Conservation (phyloP, 1,140 invertebrate genomes). For the Drosophila sulfurigaster region DNA sequence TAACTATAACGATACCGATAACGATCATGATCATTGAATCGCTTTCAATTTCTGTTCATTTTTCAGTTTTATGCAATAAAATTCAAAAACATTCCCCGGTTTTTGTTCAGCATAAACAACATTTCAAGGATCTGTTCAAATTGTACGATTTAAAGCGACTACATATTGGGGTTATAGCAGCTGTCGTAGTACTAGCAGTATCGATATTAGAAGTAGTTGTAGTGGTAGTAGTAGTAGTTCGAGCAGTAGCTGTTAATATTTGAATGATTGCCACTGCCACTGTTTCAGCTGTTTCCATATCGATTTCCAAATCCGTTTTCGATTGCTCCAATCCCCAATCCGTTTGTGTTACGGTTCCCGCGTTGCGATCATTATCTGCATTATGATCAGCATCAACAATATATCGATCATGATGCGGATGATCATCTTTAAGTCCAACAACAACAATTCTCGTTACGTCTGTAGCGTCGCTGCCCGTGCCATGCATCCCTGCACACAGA, state of each 20-base stretch:
- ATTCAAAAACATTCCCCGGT: constrained; percentile 75
- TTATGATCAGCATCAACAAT: constrained; percentile 33
- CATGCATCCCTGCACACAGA: constrained; percentile 85
- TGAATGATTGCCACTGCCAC: neutral
- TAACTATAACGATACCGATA: constrained; percentile 42
- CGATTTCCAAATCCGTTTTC: constrained; percentile 11
- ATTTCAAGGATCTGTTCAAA: constrained; percentile 82
- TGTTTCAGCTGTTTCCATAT: neutral
- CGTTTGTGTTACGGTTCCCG: constrained; percentile 31
- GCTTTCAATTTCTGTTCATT: constrained; percentile 18
- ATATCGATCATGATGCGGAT: constrained; percentile 19
- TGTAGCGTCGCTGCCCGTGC: constrained; percentile 58
- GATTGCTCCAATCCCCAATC: constrained; percentile 10
- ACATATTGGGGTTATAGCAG: constrained; percentile 66
- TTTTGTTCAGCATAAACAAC: constrained; percentile 49
- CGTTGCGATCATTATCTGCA: constrained; percentile 29
- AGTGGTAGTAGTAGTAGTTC: constrained; percentile 43
- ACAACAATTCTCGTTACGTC: constrained; percentile 48
- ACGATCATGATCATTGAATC: constrained; percentile 16
- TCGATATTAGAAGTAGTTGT: constrained; percentile 47
- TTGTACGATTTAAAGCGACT: constrained; percentile 58
- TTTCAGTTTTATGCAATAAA: constrained; percentile 79
- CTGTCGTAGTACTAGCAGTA: constrained; percentile 41
- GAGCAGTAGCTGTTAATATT: constrained; percentile 37
- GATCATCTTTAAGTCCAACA: constrained; percentile 45